Percentiles rank a stretch among this genome's conserved stretches.
These are phyloP conservation scores for Drosophila nebulosa DNA, from an alignment of 1,140 invertebrate species.

Conservation along the genomic window DNA sequence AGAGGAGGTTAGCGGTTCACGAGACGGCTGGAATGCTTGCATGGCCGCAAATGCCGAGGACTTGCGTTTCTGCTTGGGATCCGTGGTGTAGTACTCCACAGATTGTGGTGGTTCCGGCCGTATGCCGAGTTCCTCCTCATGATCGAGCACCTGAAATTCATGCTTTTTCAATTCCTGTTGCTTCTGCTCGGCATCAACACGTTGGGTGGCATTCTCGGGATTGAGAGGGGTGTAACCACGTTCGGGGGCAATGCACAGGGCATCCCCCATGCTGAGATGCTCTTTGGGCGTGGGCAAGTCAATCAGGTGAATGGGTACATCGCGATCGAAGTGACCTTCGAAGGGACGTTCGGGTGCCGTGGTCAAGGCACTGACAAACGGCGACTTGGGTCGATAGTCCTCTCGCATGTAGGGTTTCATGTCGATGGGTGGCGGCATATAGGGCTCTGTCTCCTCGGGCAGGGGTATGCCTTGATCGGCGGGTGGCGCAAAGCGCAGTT, in stretches of 20 bases:
- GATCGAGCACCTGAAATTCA: slow-evolving; percentile 77
- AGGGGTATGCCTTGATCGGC: slow-evolving; percentile 82
- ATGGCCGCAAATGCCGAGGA: slow-evolving; percentile 77
- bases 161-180: slow-evolving; percentile 63
- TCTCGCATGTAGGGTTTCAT: slow-evolving; percentile 82
- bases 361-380: slow-evolving; percentile 86
- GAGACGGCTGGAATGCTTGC: slow-evolving; percentile 80
- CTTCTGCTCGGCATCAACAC: slow-evolving; percentile 58
- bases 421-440: slow-evolving; percentile 84
- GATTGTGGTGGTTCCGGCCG: slow-evolving; percentile 48
- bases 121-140: slow-evolving; percentile 67
- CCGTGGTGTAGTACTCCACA: slow-evolving; percentile 56
- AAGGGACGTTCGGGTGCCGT: slow-evolving; percentile 85
- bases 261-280: slow-evolving; percentile 79
- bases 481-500: slow-evolving; percentile 81
- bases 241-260: slow-evolving; percentile 82
- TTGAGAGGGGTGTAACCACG: slow-evolving; percentile 74
- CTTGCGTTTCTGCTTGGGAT: slow-evolving; percentile 43
- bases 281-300: slow-evolving; percentile 81
- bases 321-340: slow-evolving; percentile 81
- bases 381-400: slow-evolving; percentile 82
- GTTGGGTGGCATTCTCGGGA: slow-evolving; percentile 68
- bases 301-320: slow-evolving; percentile 72
- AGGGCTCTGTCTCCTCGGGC: slow-evolving; percentile 84
- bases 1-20: slow-evolving; percentile 61